Evolutionary conservation across 2,888 invertebrate species (phyloP).

Genomic region (Apocheima hispidaria): DNA sequence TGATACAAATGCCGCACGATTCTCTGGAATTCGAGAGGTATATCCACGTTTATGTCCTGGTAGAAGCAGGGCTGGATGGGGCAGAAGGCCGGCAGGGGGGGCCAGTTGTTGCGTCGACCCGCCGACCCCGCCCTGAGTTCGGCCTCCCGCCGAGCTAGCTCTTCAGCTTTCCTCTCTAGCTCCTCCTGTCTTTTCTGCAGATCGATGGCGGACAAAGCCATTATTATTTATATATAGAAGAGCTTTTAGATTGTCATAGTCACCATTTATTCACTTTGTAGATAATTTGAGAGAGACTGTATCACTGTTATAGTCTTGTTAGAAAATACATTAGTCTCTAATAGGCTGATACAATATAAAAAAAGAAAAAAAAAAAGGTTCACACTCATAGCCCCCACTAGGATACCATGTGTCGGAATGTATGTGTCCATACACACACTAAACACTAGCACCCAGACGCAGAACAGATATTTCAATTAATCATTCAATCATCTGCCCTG

Average conservation of each 20-base stretch:
- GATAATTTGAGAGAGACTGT: neutral
- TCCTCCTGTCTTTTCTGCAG: conserved; percentile 94
- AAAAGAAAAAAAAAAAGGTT: too few species aligned
- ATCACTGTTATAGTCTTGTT: neutral
- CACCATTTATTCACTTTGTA: neutral
- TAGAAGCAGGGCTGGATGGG: conserved; percentile 99
- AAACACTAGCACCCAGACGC: too few species aligned
- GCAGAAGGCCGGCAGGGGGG: conserved; percentile 96
- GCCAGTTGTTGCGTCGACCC: conserved; percentile 97
- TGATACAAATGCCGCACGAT: conserved; percentile 98
- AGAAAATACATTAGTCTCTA: too few species aligned
- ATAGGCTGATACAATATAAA: too few species aligned
- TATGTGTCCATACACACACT: too few species aligned
- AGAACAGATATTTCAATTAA: too few species aligned
- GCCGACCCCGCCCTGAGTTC: conserved; percentile 90
- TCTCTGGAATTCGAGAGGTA: conserved; percentile 98
- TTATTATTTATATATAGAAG: neutral
- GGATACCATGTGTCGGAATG: too few species aligned
- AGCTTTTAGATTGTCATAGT: neutral
- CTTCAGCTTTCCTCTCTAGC: conserved; percentile 96
- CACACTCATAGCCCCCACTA: too few species aligned
- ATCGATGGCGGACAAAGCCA: conserved; percentile 33
- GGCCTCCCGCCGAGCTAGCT: conserved; percentile 94
- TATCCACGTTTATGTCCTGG: conserved; percentile 99
- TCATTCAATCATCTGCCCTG: too few species aligned